These are phyloP conservation scores for Mimumesa dahlbomi DNA, from an alignment of 2,888 invertebrate species.

Conservation along the genomic window DNA sequence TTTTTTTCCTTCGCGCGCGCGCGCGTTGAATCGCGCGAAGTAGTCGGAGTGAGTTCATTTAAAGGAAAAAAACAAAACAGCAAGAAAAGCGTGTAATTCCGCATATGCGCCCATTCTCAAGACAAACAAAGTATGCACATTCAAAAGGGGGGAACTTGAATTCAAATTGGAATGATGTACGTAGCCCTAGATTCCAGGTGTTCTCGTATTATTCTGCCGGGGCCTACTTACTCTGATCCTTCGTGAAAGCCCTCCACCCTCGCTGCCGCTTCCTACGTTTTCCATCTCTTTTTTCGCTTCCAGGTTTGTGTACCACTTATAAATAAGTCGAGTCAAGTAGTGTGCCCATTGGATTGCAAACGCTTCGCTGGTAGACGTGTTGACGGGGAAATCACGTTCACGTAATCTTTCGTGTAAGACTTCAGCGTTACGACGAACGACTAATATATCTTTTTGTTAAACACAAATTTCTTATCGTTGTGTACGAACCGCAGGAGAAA, in stretches of 20 bases:
- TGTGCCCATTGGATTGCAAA: slow-evolving; percentile 38
- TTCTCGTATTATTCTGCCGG: slow-evolving; percentile 42
- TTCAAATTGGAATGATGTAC: background rate
- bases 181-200: slow-evolving; percentile 33
- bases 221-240: slow-evolving; percentile 48
- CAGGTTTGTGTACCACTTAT: slow-evolving; percentile 43
- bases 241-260: slow-evolving; percentile 41
- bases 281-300: slow-evolving; percentile 35
- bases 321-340: slow-evolving; percentile 45
- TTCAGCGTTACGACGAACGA: background rate
- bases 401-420: background rate
- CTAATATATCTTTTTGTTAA: background rate
- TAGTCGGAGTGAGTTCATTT: too few relatives aligned
- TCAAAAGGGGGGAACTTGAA: too few relatives aligned
- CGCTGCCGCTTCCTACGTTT: slow-evolving; percentile 19
- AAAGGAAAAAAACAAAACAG: too few relatives aligned
- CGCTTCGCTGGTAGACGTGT: slow-evolving; percentile 5
- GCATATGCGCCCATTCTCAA: too few relatives aligned
- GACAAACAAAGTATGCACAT: too few relatives aligned
- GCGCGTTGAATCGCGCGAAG: too few relatives aligned
- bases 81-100: too few relatives aligned
- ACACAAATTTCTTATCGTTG: too few relatives aligned
- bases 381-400: slow-evolving; percentile 5
- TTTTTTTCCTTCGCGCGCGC: too few relatives aligned
- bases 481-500: too few relatives aligned